These are phyloP conservation scores for Pituophis catenifer DNA, from an alignment of 2,113 vertebrate genomes.

Conservation along the genomic window DNA sequence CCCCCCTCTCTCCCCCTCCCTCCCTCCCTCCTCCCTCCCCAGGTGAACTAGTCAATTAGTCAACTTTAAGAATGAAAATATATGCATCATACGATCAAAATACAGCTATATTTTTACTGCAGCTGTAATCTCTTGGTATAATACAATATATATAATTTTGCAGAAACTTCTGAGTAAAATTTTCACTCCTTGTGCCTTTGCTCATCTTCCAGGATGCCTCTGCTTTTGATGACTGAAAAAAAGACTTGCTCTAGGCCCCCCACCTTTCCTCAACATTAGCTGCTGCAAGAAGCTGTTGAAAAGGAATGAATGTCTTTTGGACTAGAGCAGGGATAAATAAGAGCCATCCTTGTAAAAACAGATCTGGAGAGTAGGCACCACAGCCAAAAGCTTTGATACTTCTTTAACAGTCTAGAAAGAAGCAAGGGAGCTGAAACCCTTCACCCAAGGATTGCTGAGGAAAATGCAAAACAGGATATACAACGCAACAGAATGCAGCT, in stretches of 20 bases:
- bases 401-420: conserved; percentile 15
- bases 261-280: not conserved
- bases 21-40: not conserved
- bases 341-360: conserved; percentile 11
- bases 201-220: not conserved
- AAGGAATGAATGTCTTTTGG: conserved; percentile 31
- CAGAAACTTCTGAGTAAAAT: not conserved
- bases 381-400: conserved; percentile 31
- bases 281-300: not conserved
- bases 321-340: conserved; percentile 15
- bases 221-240: not conserved
- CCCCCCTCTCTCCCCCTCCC: no score
- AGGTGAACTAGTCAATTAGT: not conserved
- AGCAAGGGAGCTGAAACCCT: conserved; percentile 35
- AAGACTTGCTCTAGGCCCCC: not conserved
- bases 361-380: conserved; percentile 13
- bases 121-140: not conserved
- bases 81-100: not conserved
- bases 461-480: conserved; percentile 48
- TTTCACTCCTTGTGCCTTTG: not conserved
- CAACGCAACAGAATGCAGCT: conserved; percentile 23
- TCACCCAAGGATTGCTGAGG: conserved; percentile 37
- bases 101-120: not conserved
- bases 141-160: not conserved
- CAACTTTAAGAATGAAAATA: not conserved